These are phyloP conservation scores for Pegea sp. DNA, from an alignment of 23 tunicate genomes.

Conservation along the genomic window DNA sequence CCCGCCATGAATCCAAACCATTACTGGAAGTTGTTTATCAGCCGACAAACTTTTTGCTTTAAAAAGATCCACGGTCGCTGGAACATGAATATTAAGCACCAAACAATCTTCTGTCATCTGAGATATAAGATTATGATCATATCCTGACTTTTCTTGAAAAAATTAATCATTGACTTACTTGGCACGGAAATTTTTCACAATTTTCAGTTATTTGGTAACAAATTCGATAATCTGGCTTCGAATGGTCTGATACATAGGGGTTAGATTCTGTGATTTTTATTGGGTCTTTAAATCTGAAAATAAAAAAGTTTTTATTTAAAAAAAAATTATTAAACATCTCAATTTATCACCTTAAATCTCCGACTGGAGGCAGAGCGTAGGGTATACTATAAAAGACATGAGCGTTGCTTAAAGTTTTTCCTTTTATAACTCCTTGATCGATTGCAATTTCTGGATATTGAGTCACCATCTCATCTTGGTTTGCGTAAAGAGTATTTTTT, in stretches of 20 bases:
- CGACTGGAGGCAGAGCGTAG: constrained; percentile 18
- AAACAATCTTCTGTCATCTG: constrained; percentile 59
- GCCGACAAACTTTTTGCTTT: constrained; percentile 6
- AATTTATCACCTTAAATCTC: constrained; percentile 8
- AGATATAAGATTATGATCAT: neutral
- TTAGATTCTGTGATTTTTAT: neutral
- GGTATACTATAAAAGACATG: constrained; percentile 31
- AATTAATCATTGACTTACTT: neutral
- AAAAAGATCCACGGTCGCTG: constrained; percentile 7
- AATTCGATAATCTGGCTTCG: constrained; percentile 12
- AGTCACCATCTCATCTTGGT: too few relatives aligned
- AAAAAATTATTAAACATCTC: neutral
- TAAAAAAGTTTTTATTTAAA: neutral
- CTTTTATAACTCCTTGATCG: constrained; percentile 20
- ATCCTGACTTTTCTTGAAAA: neutral
- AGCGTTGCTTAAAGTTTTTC: constrained; percentile 9
- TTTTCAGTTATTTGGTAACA: constrained; percentile 16
- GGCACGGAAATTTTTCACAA: neutral
- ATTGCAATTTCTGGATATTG: too few relatives aligned
- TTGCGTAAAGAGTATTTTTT: too few relatives aligned
- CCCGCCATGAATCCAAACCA: constrained; percentile 50
- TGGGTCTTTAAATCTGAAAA: neutral
- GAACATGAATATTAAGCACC: constrained; percentile 29
- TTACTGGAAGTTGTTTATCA: constrained; percentile 20
- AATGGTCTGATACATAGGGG: neutral